These are phyloP conservation scores for Ichneumoninae sp. DNA, from an alignment of 2,888 invertebrate genomes.

Conservation along the genomic window DNA sequence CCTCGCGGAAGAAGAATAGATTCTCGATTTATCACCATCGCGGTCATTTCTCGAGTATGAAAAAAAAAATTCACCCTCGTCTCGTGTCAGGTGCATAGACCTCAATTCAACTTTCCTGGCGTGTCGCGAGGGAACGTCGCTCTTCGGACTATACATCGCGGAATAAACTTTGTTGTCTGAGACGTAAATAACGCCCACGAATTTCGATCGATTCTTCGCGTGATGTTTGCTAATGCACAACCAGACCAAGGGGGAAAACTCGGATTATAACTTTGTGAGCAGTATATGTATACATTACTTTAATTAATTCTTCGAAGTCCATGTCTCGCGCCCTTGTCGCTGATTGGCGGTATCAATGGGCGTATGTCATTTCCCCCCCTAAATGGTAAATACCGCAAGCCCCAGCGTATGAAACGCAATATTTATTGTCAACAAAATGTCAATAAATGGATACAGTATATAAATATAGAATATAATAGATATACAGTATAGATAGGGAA, in stretches of 20 bases:
- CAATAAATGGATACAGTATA: no score
- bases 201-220: neutral
- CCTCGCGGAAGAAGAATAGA: neutral
- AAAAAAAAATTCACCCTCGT: neutral
- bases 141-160: neutral
- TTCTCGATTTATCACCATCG: neutral
- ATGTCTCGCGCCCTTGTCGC: no score
- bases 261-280: neutral
- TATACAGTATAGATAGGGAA: no score
- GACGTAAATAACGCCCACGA: constrained; percentile 9
- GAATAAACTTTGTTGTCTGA: neutral
- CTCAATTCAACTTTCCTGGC: constrained; percentile 1
- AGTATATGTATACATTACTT: neutral
- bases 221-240: neutral
- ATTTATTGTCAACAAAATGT: no score
- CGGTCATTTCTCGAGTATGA: neutral
- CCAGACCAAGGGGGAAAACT: neutral
- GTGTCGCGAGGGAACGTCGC: neutral
- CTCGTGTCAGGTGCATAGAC: constrained; percentile 35
- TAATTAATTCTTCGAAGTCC: neutral
- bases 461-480: no score
- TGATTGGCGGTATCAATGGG: no score
- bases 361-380: no score
- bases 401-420: no score
- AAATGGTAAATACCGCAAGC: no score